Evolutionary conservation across 2,113 vertebrate species (phyloP), one percentile per base, ranked within the genome.

Genomic region (Serinus canaria): DNA sequence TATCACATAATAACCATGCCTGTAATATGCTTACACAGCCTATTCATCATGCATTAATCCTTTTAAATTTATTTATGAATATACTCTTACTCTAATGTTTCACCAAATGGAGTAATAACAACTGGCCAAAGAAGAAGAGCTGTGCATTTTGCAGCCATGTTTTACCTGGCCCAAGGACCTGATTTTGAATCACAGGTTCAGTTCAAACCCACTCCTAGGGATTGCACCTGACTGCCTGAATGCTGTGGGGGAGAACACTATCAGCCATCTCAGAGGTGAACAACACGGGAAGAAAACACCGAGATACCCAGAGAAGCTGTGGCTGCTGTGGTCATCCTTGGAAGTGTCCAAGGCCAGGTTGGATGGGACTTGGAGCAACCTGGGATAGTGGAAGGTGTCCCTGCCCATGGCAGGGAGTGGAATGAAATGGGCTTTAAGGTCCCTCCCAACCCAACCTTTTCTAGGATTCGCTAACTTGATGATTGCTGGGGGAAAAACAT

Each of bases 11-110:
- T 96, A 96, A 88, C 90, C 88, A 81, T 97, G 93, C 56, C 93
- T 86, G 68, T 96, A 96, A 97, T 95, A 96, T 92, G 83, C 92
- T 96, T 95, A 96, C 90, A 88, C 90, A 94, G 94, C 92, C 93
- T 92, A 96, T 97, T 93, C 90, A 95, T 96, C 92, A 95, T 43
- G 58, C 94, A 94, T 91, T 95, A 97, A 95, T 94, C 90, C 95
- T 95, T 90, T 96, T 95, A 96, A 64, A 93, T 90, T 86, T 93
- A 96, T 96, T 96, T 96, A 96, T 94, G 89, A 95, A 92, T 86
- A 94, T 72, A 93, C 64, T 62, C 87, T 69, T 89, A 72, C 87
- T 78, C 56, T 96, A 96, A 96, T 90, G 88, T 64, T 90, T 76
- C 92, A 82, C 77, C 90, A 96, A 96, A 96, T 87, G 83, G 79